Base-by-base conservation (phyloP, 2,888 invertebrate genomes). In the Rotaria sp. region DNA sequence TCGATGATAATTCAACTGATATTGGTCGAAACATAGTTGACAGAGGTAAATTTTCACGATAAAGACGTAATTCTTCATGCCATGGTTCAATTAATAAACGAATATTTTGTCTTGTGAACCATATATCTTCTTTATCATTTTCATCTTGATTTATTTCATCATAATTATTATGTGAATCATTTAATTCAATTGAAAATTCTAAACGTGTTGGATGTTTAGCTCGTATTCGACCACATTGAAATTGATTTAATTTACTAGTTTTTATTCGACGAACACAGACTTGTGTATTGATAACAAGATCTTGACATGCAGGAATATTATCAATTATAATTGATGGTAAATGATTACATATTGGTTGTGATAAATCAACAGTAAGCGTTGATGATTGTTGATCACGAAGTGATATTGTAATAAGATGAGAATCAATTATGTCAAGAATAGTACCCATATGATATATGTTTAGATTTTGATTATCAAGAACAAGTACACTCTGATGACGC, bases 1-100 rank as follows among this genome's bases (percentile, higher is more conserved):
- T 30, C 15, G 35, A 5, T 35, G 67, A 7, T 21, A 67, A 21
- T 67, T 67, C 13, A 21, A 67, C 35, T 67, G 67, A 67, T 67
- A 67, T 67, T 35, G 67, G 67, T 67, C 67, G 67, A 67, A 67
- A 67, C 35, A 30, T 35, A 30, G 35, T 21, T 67, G 30, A 18
- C 5, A 13, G 3, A 8, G 67, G 38, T 80, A 45, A 15, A 80
- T 80, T 80, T 80, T 80, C 80, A 13, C 80, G 41, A 80, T 45
- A 45, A 26, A 80, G 45, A 41, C 80, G 41, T n/a, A 80, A 45
- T 80, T 80, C 80, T 45, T 80, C 80, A 45, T 80, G 80, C 80
- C 80, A 80, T 80, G 80, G 80, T 80, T 41, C 80, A 80, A 80
- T 45, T 80, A 80, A 80, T 80, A 80, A 80, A 26, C 80, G 80